phyloP scores from a whole-genome alignment of 2,797 vertebrate genomes.

The Pangasius sanitwongsei region DNA sequence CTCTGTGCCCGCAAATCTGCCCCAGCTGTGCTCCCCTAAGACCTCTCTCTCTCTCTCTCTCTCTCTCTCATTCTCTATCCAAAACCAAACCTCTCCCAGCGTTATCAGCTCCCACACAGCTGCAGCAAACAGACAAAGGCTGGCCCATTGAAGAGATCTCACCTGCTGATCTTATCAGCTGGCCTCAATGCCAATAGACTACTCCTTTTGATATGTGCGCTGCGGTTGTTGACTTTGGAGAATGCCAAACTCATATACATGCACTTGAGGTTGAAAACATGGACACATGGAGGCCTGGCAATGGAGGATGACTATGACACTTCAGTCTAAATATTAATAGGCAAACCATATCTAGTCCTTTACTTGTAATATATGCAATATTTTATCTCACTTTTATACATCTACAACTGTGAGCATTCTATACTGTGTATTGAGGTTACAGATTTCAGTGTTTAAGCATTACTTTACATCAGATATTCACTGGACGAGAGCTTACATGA shows the following conservation, averaged over 20 bases:
- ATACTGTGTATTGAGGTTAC: background rate
- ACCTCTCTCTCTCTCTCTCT: conserved; percentile 13
- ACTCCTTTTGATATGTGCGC: conserved; percentile 67
- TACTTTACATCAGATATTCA: background rate
- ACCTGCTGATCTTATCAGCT: conserved; percentile 79
- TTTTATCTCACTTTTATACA: background rate
- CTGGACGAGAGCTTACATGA: background rate
- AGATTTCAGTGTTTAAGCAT: background rate
- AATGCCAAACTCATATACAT: conserved; percentile 57
- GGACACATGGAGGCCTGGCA: background rate
- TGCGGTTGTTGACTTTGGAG: conserved; percentile 67
- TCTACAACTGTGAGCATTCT: background rate
- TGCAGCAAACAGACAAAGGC: conserved; percentile 75
- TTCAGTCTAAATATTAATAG: background rate
- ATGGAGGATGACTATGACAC: conserved; percentile 11
- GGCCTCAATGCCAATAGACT: conserved; percentile 69
- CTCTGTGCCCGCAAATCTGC: conserved; percentile 49
- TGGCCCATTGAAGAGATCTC: conserved; percentile 71
- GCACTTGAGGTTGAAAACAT: conserved; percentile 41
- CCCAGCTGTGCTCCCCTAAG: conserved; percentile 36
- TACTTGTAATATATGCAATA: background rate
- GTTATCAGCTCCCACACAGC: conserved; percentile 72
- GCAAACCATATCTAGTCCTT: background rate
- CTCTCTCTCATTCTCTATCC: conserved; percentile 24
- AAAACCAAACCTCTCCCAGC: conserved; percentile 58